Percentiles rank a stretch among this genome's conserved stretches.
phyloP scores from a whole-genome alignment of 2,113 vertebrate species.

The Indicator indicator region DNA sequence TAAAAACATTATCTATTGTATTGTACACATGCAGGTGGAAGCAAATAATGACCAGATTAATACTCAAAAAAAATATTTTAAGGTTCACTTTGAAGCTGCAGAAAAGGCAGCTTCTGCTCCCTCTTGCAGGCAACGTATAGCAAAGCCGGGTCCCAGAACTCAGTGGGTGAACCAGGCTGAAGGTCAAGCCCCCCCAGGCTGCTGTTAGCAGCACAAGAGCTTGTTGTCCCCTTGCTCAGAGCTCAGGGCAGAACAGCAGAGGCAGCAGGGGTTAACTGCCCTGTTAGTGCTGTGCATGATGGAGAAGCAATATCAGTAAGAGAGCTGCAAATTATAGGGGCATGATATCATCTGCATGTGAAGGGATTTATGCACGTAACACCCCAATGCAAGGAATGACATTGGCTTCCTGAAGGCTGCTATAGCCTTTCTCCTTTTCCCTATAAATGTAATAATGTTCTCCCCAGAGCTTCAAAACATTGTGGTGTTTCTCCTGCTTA shows the following conservation, averaged over 20 bases:
- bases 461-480: background rate
- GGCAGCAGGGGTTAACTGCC: background rate
- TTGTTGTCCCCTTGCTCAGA: background rate
- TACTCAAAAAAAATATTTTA: background rate
- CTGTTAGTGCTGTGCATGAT: background rate
- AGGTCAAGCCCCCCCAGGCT: background rate
- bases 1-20: background rate
- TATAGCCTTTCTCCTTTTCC: background rate
- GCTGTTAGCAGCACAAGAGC: background rate
- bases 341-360: background rate
- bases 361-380: background rate
- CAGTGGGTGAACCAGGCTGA: accelerated
- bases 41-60: background rate
- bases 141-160: background rate
- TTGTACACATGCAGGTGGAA: background rate
- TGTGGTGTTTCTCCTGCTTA: accelerated
- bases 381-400: background rate
- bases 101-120: background rate
- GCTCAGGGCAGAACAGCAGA: background rate
- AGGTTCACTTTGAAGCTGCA: background rate
- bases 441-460: background rate
- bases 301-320: background rate
- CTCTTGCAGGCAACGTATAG: background rate
- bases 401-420: background rate
- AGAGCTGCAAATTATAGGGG: background rate